These are phyloP conservation scores for Calliopum simillimum DNA, from an alignment of 2,888 invertebrate species.

Conservation along the genomic window DNA sequence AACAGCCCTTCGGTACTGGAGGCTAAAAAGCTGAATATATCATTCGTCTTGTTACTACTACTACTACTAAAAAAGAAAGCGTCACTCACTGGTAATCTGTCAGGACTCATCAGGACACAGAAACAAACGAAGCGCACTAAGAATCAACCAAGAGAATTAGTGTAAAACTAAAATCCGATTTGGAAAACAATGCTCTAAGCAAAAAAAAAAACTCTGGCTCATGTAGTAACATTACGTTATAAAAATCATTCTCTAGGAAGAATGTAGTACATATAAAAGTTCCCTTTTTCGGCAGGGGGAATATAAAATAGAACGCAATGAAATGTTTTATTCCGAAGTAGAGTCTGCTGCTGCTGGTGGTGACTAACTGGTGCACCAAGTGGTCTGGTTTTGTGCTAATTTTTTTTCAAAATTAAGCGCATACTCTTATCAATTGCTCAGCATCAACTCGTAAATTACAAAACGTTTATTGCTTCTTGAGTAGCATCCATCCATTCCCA, in stretches of 20 bases:
- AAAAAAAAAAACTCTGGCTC: constrained; percentile 24
- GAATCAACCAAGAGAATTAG: constrained; percentile 61
- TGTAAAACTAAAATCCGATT: constrained; percentile 66
- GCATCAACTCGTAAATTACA: constrained; percentile 46
- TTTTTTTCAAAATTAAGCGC: background rate
- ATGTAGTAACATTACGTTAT: constrained; percentile 32
- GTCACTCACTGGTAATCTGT: constrained; percentile 53
- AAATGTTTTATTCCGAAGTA: too few species aligned
- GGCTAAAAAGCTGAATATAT: background rate
- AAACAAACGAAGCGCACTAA: constrained; percentile 63
- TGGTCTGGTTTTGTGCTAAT: constrained; percentile 47
- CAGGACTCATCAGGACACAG: constrained; percentile 59
- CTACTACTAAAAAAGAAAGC: background rate
- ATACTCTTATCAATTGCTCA: constrained; percentile 54
- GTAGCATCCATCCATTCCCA: background rate
- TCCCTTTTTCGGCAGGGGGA: background rate
- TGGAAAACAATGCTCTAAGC: constrained; percentile 59
- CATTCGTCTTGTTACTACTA: background rate
- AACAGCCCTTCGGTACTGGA: constrained; percentile 11
- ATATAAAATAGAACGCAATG: background rate
- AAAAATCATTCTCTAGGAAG: constrained; percentile 51
- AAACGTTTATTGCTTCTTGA: constrained; percentile 29
- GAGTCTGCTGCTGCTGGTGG: constrained; percentile 48
- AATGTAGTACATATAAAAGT: constrained; percentile 3
- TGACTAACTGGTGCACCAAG: constrained; percentile 50